Evolutionary conservation across 1,140 invertebrate species (phyloP), one percentile per base, ranked within the genome.

Genomic region (Drosophila yakuba): DNA sequence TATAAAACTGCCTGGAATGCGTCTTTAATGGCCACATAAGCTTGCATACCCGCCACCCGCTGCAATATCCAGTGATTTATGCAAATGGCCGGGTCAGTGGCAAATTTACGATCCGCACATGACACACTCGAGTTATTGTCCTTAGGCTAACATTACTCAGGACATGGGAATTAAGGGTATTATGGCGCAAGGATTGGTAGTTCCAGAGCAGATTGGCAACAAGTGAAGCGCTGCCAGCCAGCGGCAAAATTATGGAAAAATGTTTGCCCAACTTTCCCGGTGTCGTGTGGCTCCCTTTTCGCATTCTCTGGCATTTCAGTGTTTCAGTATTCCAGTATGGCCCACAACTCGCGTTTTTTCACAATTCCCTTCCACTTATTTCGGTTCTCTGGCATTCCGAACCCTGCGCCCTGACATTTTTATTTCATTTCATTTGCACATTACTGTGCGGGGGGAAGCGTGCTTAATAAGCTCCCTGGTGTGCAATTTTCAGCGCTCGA

Each of bases 391-490:
- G 41, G 32, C 60, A 48, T 51, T 56, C 38, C 41, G 50, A 47
- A 28, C 45, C 39, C 47, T 23, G 44, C 23, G 39, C 56, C 25
- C 50, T 72, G 59, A 47, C 67, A 71, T 81, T 81, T 88, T 88
- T 77, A 77, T 86, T 86, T 88, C 84, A 83, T 86, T 86, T 86
- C 79, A 88, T 89, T 86, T 86, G 83, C 83, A 74, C 79, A 88
- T 89, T 86, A 76, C 17, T 39, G 25, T 4, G 25, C 7, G 6
- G 35, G 7, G 35, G 17, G 11, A 12, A 60, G 60, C 78, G 58
- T 60, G 69, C 84, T 89, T 89, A 89, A 89, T 89, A 89, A 89
- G 84, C 84, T 89, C 84, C 84, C 84, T 80, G 80, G 84, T 78
- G 84, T 89, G 89, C 84, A 84, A 89, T 89, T 89, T 89, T 78